Conservation (phyloP, 2,113 vertebrate genomes). For the Scytalopus superciliaris region DNA sequence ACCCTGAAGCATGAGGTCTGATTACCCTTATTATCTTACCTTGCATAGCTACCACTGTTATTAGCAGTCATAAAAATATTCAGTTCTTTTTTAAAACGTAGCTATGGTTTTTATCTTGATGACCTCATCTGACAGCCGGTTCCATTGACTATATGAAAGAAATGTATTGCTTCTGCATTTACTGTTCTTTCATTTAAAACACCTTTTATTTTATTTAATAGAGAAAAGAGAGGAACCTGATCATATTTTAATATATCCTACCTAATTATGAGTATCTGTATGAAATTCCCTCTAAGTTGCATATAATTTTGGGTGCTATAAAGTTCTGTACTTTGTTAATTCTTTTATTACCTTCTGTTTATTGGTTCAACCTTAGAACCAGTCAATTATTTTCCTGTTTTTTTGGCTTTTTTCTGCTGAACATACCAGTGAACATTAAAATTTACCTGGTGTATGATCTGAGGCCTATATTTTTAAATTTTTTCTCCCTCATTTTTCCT, state of each 20-base stretch:
- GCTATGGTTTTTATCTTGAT: conserved; percentile 7
- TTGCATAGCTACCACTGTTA: conserved; percentile 27
- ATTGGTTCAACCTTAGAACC: neutral
- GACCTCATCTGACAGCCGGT: neutral
- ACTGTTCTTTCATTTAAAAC: neutral
- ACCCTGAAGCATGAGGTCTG: conserved; percentile 13
- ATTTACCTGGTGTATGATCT: neutral
- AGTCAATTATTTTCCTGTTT: neutral
- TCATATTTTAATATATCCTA: neutral
- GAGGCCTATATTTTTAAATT: neutral
- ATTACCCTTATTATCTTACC: conserved; percentile 50
- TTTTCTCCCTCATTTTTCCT: neutral
- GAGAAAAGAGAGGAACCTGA: neutral
- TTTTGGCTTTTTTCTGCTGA: neutral
- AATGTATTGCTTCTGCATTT: neutral
- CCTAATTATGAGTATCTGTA: neutral
- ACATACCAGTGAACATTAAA: neutral
- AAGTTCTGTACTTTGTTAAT: neutral
- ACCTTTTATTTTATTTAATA: neutral
- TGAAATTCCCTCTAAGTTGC: neutral
- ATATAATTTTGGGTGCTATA: neutral
- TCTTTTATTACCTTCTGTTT: neutral
- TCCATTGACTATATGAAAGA: neutral
- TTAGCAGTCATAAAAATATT: conserved; percentile 22
- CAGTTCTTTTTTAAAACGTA: neutral